Percentiles rank a stretch among this genome's conserved stretches.
Evolutionary conservation across 2,888 invertebrate genomes (phyloP).

Genomic region (Alsophila aescularia): DNA sequence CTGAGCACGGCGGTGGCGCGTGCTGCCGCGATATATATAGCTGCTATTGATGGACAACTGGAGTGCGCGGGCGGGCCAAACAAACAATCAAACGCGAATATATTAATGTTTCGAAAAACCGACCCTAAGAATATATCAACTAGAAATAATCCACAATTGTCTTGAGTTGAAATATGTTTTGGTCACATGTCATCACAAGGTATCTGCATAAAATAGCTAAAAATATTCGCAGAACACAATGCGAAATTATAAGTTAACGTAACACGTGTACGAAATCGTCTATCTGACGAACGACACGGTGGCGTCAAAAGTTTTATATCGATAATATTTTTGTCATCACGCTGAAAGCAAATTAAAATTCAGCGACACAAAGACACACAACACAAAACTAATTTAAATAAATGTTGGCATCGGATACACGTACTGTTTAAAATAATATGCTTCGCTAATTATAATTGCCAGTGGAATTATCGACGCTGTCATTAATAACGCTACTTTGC

Average conservation of each 20-base stretch:
- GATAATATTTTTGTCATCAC: too few relatives aligned
- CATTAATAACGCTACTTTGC: conserved; percentile 13
- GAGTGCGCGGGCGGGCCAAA: conserved; percentile 65
- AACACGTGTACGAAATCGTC: too few relatives aligned
- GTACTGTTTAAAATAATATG: conserved; percentile 18
- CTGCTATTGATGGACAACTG: conserved; percentile 52
- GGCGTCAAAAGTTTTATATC: too few relatives aligned
- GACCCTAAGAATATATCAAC: conserved; percentile 6
- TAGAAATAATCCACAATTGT: background rate
- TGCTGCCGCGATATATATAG: conserved; percentile 34
- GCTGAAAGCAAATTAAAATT: too few relatives aligned
- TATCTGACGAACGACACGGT: too few relatives aligned
- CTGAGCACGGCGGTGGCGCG: conserved; percentile 31
- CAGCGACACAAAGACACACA: background rate
- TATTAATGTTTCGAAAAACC: conserved; percentile 33
- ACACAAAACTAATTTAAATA: conserved; percentile 26
- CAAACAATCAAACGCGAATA: conserved; percentile 55
- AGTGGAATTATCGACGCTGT: conserved; percentile 16
- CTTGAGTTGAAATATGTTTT: too few relatives aligned
- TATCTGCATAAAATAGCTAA: too few relatives aligned
- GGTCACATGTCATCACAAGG: too few relatives aligned
- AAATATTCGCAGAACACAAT: too few relatives aligned
- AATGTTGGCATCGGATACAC: conserved; percentile 32
- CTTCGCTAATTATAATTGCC: conserved; percentile 26
- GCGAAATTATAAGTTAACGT: too few relatives aligned